Evolutionary conservation across 2,797 vertebrate species (phyloP), one percentile per base, ranked within the genome.

Genomic region (Cetoscarus ocellatus): DNA sequence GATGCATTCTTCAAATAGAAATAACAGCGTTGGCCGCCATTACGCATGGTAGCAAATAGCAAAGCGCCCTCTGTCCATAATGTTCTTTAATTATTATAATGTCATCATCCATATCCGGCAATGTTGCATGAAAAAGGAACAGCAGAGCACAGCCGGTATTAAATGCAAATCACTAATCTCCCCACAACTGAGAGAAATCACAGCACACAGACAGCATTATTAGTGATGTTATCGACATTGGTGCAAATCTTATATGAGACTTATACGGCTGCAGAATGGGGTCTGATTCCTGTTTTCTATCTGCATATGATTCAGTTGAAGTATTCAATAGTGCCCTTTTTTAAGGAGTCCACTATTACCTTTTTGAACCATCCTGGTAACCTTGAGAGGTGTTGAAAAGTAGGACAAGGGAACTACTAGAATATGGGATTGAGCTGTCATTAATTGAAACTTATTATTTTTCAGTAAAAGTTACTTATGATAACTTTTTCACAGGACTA

Each of bases 41-140:
- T 92, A 92, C 68, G 75, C 79, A 72, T 78, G 65, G 88, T 82
- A 86, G 87, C 89, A 89, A 93, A 92, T 76, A 90, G 86, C 70
- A 43, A 84, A 43, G 84, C 80, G 49, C 86, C 83, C 88, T 90
- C 90, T 79, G 88, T 93, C 92, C 90, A 87, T 93, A 92, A 94
- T 93, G 93, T 94, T 89, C 77, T 91, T 82, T 94, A 94, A 94
- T 94, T 94, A 94, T 93, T 93, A 88, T 92, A 93, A 93, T 90
- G 92, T 92, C 93, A 92, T 94, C 92, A 92, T 93, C 91, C 90
- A 91, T 92, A 92, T 93, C 89, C 69, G 82, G 85, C 88, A 86
- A 87, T 90, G 92, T 91, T 91, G 90, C 89, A 90, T 90, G 80
- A 85, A 85, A 92, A 89, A 85, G 72, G 85, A 92, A 91, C 79